Evolutionary conservation across 35 echinoderm and acorn worm species (phyloP).

Genomic region (Apostichopus californicus): DNA sequence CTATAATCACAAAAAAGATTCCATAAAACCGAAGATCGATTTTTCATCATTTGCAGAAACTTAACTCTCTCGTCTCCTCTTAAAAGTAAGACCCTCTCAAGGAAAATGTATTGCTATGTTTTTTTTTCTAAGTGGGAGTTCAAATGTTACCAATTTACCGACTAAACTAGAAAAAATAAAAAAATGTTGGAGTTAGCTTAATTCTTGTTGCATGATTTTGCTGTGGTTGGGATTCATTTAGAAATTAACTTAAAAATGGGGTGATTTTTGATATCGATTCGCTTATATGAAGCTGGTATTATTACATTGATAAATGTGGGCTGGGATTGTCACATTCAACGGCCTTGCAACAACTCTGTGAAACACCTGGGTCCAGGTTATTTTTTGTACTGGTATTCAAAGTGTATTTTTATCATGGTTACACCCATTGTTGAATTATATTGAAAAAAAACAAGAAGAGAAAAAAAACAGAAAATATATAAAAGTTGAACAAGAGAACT

Average conservation of each 20-base stretch:
- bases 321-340: conserved; percentile 33
- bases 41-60: not conserved
- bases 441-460: conserved; percentile 18
- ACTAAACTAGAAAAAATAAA: not conserved
- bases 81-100: too few relatives aligned
- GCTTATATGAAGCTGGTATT: conserved; percentile 31
- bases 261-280: conserved; percentile 16
- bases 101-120: not conserved
- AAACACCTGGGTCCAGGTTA: conserved; percentile 4
- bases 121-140: not conserved
- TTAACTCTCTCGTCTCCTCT: too few relatives aligned
- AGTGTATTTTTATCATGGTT: conserved; percentile 52
- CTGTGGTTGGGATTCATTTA: conserved; percentile 34
- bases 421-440: conserved; percentile 45
- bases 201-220: conserved; percentile 44
- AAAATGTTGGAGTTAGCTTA: conserved; percentile 14
- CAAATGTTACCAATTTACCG: not conserved
- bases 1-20: not conserved
- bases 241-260: not conserved
- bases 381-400: conserved; percentile 48
- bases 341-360: conserved; percentile 34
- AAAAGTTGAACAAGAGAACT: conserved; percentile 15
- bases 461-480: conserved; percentile 48
- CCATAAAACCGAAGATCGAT: not conserved
- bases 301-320: not conserved